Base-by-base conservation (phyloP, 2,797 vertebrate species). In the Enteromius fasciolatus region DNA sequence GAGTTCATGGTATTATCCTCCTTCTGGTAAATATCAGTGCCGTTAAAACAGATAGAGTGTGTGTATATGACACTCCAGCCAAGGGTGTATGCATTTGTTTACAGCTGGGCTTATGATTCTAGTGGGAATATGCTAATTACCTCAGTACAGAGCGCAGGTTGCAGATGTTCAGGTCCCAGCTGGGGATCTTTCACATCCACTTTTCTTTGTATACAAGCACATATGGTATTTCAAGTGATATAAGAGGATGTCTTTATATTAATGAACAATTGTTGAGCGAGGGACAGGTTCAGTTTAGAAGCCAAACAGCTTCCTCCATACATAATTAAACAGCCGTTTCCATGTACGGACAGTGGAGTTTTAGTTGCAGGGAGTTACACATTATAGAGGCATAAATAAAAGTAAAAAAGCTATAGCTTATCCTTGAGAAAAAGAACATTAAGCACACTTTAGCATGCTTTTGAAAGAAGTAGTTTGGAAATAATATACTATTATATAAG, bases 81-180 rank as follows among this genome's bases (percentile, higher is more conserved):
- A 69, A 46, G 25, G 68, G 54, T 79, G 76, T 69, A 17, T 80
- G 80, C 80, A 72, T 78, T 59, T 83, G 61, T 84, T 52, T 78
- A 41, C 20, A 70, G 67, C 69, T 54, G 73, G 68, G 69, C 75
- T 78, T 78, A 63, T 84, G 80, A 66, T 76, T 77, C 59, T 64
- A 50, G 67, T 74, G 80, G 83, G 80, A 78, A 78, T 78, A 73
- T 86, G 68, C 50, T 86, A 83, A 87, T 87, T 84, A 86, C 59
- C 66, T 63, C 44, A 78, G 79, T 74, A 77, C 76, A 82, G 63
- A 66, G 50, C 41, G 41, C 76, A 77, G 80, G 82, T 82, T 84
- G 82, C 86, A 87, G 84, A 85, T 87, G 86, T 86, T 87, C 76
- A 52, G 25, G 25, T 82, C 82, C 84, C 86, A 86, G 59, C 76